Base-by-base conservation (phyloP, 2,888 invertebrate genomes). In the Drosophila fulvimacula region DNA sequence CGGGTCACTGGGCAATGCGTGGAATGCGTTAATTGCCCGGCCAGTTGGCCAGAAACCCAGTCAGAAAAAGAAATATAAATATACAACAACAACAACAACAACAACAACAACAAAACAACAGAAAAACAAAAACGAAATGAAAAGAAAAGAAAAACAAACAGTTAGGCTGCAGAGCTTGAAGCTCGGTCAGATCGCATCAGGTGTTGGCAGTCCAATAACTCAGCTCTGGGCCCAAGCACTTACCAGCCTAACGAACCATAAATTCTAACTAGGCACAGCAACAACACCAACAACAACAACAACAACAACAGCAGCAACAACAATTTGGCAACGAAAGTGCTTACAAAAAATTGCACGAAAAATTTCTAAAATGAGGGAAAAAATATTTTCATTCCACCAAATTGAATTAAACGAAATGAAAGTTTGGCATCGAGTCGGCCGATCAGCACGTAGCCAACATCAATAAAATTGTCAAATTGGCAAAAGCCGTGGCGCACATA, bases 381-480 rank as follows among this genome's bases (percentile, higher is more conserved):
- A 68, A 72, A 62, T 68, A 60, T 75, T 71, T 75, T 52, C 65
- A 52, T 64, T 46, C 57, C 53, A 51, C 24, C 62, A 66, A 53
- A 77, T 76, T 73, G 73, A 76, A 82, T 83, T 86, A 81, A 83
- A 77, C 51, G 34, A 82, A 86, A 82, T 77, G 86, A 82, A 82
- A 82, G 86, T 86, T 81, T 81, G 48, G 64, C 73, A 21, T 53
- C 70, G 59, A 11, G 24, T 27, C 72, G 73, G 52, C 64, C 80
- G 75, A 78, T 81, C 71, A 65, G 77, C 83, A 83, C 83, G 83
- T 83, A 77, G 62, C 36, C 56, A 63, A 71, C 84, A 73, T 84
- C 82, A 84, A 87, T 87, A 84, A 83, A 83, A 82, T 78, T 84
- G 82, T 83, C 78, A 83, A 87, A 87, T 87, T 83, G 82, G 84